Base-by-base conservation (phyloP, 2,113 vertebrate genomes). In the Himantopus leucocephalus region DNA sequence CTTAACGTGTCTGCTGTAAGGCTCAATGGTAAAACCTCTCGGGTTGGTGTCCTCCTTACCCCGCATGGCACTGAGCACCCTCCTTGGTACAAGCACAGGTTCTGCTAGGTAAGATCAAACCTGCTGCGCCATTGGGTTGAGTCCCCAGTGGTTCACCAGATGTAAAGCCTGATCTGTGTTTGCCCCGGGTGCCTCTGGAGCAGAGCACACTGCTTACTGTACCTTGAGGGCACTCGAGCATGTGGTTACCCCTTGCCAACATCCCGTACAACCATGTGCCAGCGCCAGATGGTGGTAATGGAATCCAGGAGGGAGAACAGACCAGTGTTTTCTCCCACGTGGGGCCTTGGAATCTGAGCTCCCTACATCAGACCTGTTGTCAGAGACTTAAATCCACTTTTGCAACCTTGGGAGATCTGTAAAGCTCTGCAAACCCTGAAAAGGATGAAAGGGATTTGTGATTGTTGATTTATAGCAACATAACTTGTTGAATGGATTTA, bases 321-420 rank as follows among this genome's bases (percentile, higher is more conserved):
- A 27, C 6, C 12, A 1, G 45, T 10, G 60, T 7, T 26, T 34
- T 30, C 11, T 53, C 27, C 59, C 5, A 2, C 0, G 16, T 0
- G 45, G 53, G 29, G 24, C 60, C 27, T 6, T 32, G 50, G 43
- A 34, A 15, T 27, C 35, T 27, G 75, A 60, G 75, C n/a, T 73
- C 30, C 14, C 29, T 23, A 2, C 23, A 6, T 41, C 50, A 56
- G 32, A 24, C 26, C 14, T 56, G 17, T 64, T 85, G 50, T 55
- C 26, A 55, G 83, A 74, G 62, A 26, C 62, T 75, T 75, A 32
- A 68, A 67, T 67, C n/a, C 48, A 1, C 53, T 37, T 26, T 2
- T 10, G 47, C 1, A 3, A 24, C 47, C 55, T 17, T 34, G 22
- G 27, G 22, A 43, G 67, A 48, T 16, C 7, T 1, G 0, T 27